Conservation (phyloP, 1,140 invertebrate genomes). For the Bombus polaris region DNA sequence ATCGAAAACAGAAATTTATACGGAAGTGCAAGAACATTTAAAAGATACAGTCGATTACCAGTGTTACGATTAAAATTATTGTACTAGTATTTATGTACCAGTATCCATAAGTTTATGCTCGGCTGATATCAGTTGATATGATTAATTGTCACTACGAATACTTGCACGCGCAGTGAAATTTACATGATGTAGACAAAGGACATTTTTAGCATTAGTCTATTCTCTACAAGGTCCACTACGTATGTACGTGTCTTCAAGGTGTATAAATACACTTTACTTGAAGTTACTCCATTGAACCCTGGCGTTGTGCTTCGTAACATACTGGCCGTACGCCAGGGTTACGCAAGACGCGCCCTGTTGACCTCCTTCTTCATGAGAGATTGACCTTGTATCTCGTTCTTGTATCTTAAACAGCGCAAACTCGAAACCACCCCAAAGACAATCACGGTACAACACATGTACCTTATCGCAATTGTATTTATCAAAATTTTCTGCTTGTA, state of each 20-base stretch:
- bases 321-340: conserved; percentile 76
- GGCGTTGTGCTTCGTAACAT: conserved; percentile 70
- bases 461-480: not conserved
- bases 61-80: not conserved
- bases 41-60: not conserved
- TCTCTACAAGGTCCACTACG: conserved; percentile 70
- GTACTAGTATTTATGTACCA: not conserved
- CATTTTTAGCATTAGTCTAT: conserved; percentile 67
- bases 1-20: not conserved
- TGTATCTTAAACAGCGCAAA: conserved; percentile 48
- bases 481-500: not conserved
- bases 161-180: conserved; percentile 17
- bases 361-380: conserved; percentile 76
- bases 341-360: conserved; percentile 77
- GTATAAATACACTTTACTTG: conserved; percentile 72
- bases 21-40: not conserved
- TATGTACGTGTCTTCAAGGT: conserved; percentile 56
- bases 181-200: conserved; percentile 23
- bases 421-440: conserved; percentile 38
- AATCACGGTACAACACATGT: not conserved
- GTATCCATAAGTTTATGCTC: too few relatives aligned
- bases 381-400: conserved; percentile 78
- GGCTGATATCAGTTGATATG: not conserved
- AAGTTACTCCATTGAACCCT: conserved; percentile 82
- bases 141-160: conserved; percentile 28